A percentile compares a stretch with the other conserved stretches of the same genome.
phyloP scores from a whole-genome alignment of 2,113 vertebrate species.

The Okapia johnstoni region DNA sequence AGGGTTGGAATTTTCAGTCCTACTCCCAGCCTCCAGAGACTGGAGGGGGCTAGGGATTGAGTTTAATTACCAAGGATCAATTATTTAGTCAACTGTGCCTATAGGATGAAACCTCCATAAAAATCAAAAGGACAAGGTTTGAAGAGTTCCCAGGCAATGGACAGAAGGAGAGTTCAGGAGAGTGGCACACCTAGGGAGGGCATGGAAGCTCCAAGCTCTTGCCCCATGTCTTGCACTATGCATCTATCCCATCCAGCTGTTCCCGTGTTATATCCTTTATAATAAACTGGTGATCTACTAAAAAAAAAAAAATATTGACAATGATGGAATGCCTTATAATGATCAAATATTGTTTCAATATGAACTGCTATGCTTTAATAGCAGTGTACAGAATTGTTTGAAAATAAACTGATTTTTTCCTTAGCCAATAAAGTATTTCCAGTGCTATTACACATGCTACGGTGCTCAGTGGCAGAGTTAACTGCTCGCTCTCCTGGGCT shows the following conservation, averaged over 20 bases:
- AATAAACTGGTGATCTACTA: neutral
- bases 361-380: neutral
- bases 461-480: neutral
- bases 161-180: neutral
- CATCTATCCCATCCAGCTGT: neutral
- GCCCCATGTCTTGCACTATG: neutral
- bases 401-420: neutral
- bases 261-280: neutral
- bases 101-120: neutral
- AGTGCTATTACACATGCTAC: neutral
- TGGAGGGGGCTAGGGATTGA: neutral
- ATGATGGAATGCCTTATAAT: neutral
- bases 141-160: neutral
- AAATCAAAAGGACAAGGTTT: neutral
- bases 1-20: neutral
- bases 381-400: neutral
- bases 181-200: neutral
- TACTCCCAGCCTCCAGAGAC: neutral
- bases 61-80: neutral
- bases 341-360: constrained; percentile 17
- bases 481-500: neutral
- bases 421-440: neutral
- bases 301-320: neutral
- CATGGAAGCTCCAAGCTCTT: neutral
- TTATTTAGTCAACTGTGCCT: neutral